Evolutionary conservation across 1,140 invertebrate genomes (phyloP).

Genomic region (Meloidogyne chitwoodi): DNA sequence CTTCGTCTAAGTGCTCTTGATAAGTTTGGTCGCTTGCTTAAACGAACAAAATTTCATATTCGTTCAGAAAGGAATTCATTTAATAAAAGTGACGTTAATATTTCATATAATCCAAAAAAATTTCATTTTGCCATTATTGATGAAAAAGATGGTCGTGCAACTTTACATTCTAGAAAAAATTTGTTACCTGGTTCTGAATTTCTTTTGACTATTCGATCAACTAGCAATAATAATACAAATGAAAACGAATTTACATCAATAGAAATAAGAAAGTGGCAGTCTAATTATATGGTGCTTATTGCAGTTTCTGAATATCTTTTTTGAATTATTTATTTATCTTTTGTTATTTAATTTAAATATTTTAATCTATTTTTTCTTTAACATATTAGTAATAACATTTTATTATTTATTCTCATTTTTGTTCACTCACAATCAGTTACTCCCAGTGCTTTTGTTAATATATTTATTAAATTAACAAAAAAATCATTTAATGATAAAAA

Average conservation of each 20-base stretch:
- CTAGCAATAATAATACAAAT: constrained; percentile 8
- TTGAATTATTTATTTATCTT: background rate
- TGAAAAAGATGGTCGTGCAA: constrained; percentile 33
- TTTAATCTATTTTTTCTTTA: background rate
- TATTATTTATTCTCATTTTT: background rate
- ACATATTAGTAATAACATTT: background rate
- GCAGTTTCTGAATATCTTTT: constrained; percentile 40
- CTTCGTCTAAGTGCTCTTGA: constrained; percentile 44
- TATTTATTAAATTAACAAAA: background rate
- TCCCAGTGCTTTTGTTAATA: background rate
- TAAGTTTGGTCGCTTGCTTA: constrained; percentile 32
- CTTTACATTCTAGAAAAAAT: constrained; percentile 2
- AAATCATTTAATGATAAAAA: background rate
- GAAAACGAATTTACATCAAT: background rate
- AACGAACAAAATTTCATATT: constrained; percentile 32
- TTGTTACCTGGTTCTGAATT: constrained; percentile 29
- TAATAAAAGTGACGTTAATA: background rate
- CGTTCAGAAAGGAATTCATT: background rate
- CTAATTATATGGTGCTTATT: constrained; percentile 37
- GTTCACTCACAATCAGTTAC: background rate
- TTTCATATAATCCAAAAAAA: background rate
- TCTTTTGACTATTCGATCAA: constrained; percentile 27
- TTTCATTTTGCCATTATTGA: constrained; percentile 7
- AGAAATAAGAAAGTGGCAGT: constrained; percentile 26
- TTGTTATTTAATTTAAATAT: background rate